Percentiles rank a stretch among this genome's conserved stretches.
Conservation (phyloP, 2,113 vertebrate species). For the Arizona elegans region DNA sequence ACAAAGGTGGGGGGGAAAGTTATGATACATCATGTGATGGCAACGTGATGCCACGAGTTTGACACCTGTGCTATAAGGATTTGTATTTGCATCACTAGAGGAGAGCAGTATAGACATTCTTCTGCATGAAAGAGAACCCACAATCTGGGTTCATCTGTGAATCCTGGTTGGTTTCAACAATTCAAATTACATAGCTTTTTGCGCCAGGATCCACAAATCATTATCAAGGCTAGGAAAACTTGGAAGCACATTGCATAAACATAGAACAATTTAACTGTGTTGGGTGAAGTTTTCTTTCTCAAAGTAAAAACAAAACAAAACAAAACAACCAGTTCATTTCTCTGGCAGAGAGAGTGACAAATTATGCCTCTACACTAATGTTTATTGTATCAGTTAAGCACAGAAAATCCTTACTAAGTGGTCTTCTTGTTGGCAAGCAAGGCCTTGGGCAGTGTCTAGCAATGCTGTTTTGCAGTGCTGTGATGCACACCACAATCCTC, state of each 20-base stretch:
- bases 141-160: neutral
- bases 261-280: neutral
- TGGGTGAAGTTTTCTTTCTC: neutral
- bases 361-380: neutral
- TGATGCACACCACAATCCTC: no score
- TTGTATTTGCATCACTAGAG: neutral
- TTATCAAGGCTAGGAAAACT: neutral
- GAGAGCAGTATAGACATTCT: neutral
- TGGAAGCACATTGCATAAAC: neutral
- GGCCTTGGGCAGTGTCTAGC: neutral
- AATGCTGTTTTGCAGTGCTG: neutral
- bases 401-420: neutral
- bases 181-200: neutral
- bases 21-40: no score
- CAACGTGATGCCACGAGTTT: no score
- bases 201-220: neutral
- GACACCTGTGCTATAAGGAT: no score
- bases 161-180: neutral
- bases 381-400: neutral
- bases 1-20: no score
- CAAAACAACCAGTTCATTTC: neutral
- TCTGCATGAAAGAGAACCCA: neutral
- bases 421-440: neutral
- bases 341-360: neutral
- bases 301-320: neutral